These are phyloP conservation scores for Gobius niger DNA, from an alignment of 2,113 vertebrate genomes.

Conservation along the genomic window DNA sequence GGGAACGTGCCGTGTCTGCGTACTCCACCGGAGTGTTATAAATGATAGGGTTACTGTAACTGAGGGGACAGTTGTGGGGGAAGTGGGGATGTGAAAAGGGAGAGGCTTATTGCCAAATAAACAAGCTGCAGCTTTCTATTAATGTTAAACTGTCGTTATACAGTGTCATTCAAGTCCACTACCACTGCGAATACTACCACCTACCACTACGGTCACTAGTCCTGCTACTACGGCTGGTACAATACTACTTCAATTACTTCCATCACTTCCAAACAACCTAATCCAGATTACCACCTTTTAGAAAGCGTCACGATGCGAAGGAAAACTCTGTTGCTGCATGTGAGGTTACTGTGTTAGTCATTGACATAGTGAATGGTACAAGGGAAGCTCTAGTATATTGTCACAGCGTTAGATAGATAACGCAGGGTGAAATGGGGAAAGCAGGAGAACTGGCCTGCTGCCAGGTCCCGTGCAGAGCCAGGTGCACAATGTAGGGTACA, in stretches of 20 bases:
- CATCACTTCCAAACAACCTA: no score
- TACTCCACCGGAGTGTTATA: background rate
- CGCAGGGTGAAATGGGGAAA: conserved; percentile 34
- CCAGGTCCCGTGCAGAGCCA: conserved; percentile 40
- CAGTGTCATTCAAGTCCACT: background rate
- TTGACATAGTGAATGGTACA: background rate
- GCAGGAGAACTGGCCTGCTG: conserved; percentile 42
- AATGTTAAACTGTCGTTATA: background rate
- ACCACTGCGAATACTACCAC: background rate
- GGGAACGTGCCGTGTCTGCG: background rate
- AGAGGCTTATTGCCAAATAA: background rate
- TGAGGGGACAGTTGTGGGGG: conserved; percentile 16
- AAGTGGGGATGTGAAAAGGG: background rate
- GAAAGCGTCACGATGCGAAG: no score
- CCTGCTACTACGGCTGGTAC: no score
- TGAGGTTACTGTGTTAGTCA: background rate
- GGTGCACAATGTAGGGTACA: conserved; percentile 59
- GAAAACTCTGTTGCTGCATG: background rate
- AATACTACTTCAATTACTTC: no score
- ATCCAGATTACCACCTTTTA: no score
- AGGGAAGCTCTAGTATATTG: background rate
- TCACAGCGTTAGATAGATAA: conserved; percentile 19
- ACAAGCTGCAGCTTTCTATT: background rate
- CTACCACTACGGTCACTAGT: no score
- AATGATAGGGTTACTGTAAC: conserved; percentile 11